Base-by-base conservation (phyloP, 2,113 vertebrate species). In the Zootoca vivipara region DNA sequence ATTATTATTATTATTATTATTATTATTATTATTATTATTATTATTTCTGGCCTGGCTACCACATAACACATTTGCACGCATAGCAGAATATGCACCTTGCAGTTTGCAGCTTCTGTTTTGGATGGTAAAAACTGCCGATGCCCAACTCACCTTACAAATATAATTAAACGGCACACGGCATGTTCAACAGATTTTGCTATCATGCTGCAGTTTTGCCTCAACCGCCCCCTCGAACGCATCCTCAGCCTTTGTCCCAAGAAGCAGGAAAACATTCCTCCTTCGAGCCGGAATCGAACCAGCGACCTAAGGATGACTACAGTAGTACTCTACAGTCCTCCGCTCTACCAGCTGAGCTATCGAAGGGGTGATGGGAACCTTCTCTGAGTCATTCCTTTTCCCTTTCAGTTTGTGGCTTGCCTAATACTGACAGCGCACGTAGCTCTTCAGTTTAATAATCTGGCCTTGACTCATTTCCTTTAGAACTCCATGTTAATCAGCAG, bases 201-300 rank as follows among this genome's bases (percentile, higher is more conserved):
- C 6, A 0, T n/a, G 28, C 70, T 75, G 20, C 28, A n/a, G 7
- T 42, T 40, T 26, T 75, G 13, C 30, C 9, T 74, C 26, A 30
- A 30, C 26, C 40, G 16, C 42, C 22, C 46, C 20, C 65, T 38
- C 33, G 35, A 58, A 73, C 16, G 20, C 24, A 3, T 46, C 56
- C 58, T 46, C 38, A 81, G 13, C 26, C 74, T 77, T 78, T 64
- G 28, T 46, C 58, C 70, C 22, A 40, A 0, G 7, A 26, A 75
- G 82, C 73, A 77, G 26, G 15, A 16, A 5, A 3, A 35, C 0
- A 0, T 2, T 0, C 0, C 0, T 97, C 97, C 97, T 97, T 97
- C 96, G 97, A 98, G 97, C 97, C 97, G 96, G 97, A 98, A 92
- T 98, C 94, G 97, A 98, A 98, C 97, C 97, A 98, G 97, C 97